phyloP scores from a whole-genome alignment of 2,113 vertebrate species.

The Heptranchias perlo region DNA sequence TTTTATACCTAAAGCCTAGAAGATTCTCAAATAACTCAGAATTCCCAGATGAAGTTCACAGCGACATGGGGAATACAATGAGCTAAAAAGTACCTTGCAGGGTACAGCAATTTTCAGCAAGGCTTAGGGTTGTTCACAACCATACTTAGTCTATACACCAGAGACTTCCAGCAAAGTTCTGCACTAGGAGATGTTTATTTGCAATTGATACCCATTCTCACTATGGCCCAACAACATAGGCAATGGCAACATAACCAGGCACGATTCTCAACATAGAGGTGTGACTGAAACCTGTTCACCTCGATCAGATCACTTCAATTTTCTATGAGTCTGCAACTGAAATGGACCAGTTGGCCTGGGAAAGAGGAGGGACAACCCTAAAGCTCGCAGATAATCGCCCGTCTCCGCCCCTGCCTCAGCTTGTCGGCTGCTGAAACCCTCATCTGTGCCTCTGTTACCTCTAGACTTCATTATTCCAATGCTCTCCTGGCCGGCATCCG shows the following conservation, averaged over 20 bases:
- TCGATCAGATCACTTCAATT: neutral
- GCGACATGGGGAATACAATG: too few species aligned
- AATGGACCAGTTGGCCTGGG: neutral
- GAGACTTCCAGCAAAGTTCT: neutral
- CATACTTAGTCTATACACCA: neutral
- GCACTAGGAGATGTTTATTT: neutral
- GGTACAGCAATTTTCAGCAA: too few species aligned
- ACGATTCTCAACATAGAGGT: neutral
- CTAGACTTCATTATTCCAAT: too few species aligned
- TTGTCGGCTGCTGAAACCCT: too few species aligned
- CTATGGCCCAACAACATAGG: neutral
- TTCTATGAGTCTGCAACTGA: neutral
- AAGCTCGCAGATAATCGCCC: neutral
- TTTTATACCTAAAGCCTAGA: too few species aligned
- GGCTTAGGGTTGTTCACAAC: neutral
- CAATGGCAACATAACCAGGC: neutral
- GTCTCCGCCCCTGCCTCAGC: too few species aligned
- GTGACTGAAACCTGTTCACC: neutral
- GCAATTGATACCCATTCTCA: neutral
- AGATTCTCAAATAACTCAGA: too few species aligned
- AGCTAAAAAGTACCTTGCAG: too few species aligned
- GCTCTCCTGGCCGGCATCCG: too few species aligned
- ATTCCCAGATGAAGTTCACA: too few species aligned
- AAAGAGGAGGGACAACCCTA: neutral
- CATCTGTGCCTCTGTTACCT: too few species aligned